Conservation (phyloP, 2,113 vertebrate species). For the Boulengeromyrus knoepffleri region DNA sequence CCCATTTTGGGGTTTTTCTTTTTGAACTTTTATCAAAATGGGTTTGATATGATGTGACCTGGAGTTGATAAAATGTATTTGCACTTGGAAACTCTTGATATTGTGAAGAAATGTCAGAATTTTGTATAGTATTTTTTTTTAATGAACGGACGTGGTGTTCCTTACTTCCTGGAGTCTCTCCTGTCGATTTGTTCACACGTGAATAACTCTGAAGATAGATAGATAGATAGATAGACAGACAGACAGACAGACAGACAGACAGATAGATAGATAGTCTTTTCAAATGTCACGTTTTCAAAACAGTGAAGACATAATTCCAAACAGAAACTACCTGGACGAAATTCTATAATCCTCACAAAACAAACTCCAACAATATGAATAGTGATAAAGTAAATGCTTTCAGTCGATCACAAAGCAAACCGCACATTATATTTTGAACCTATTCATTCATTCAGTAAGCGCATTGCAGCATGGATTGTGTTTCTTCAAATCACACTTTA, state of each 20-base stretch:
- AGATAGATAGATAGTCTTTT: neutral
- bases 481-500: neutral
- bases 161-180: neutral
- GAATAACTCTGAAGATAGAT: neutral
- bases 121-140: conserved; percentile 94
- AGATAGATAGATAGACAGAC: neutral
- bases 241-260: neutral
- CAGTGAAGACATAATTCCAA: neutral
- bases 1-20: neutral
- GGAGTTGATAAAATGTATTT: conserved; percentile 90
- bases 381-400: neutral
- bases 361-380: neutral
- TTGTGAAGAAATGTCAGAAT: conserved; percentile 96
- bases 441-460: neutral
- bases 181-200: neutral
- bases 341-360: neutral
- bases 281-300: neutral
- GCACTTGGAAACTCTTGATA: conserved; percentile 93
- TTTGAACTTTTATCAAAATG: conserved; percentile 32
- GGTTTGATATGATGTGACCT: conserved; percentile 69
- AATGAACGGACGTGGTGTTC: conserved; percentile 71
- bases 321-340: neutral
- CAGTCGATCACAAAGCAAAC: neutral
- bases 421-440: neutral
- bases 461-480: neutral